A percentile compares a stretch with the other conserved stretches of the same genome.
Evolutionary conservation across 2,113 vertebrate species (phyloP).

Genomic region (Nothobranchius furzeri): DNA sequence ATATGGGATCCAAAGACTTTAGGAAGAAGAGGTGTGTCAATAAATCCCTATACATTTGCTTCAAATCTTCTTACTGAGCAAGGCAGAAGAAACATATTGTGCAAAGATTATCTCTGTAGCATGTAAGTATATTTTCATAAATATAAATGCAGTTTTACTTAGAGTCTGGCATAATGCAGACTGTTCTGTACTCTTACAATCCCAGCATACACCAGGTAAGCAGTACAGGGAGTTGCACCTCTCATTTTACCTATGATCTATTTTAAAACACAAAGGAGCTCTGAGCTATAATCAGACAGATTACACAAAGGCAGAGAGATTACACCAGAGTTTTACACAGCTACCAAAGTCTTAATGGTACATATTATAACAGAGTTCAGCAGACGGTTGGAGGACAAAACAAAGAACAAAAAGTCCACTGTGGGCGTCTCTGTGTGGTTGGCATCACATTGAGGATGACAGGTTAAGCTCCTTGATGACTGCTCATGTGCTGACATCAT

Average conservation of each 20-base stretch:
- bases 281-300: slow-evolving; percentile 18
- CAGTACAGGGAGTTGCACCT: background rate
- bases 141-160: background rate
- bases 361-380: background rate
- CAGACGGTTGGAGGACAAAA: slow-evolving; percentile 3
- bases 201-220: slow-evolving; percentile 13
- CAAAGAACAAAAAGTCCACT: background rate
- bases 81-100: background rate
- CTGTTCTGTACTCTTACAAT: too few species aligned
- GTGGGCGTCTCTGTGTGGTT: background rate
- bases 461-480: background rate
- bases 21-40: too few species aligned
- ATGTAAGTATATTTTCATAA: background rate
- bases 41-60: background rate
- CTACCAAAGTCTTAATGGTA: background rate
- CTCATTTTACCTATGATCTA: background rate
- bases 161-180: too few species aligned
- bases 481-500: background rate
- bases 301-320: slow-evolving; percentile 3
- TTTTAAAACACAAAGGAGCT: slow-evolving; percentile 16
- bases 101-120: background rate
- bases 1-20: background rate
- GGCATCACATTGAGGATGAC: too few species aligned
- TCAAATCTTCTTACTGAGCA: background rate
- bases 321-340: background rate